Conservation (phyloP, 2,113 vertebrate species). For the Paradoxurus hermaphroditus region DNA sequence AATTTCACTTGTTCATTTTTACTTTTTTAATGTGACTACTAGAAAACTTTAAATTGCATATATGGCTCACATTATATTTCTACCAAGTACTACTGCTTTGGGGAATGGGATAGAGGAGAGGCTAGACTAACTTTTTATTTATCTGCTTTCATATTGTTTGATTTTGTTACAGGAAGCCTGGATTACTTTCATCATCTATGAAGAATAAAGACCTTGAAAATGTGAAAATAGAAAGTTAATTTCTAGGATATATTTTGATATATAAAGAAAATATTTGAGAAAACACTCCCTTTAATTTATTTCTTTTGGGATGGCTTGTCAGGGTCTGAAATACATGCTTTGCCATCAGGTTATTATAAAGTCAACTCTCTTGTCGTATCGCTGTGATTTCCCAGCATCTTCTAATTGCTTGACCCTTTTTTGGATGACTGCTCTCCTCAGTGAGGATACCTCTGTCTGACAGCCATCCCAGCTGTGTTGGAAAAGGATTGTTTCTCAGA, state of each 20-base stretch:
- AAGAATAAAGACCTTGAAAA: neutral
- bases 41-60: neutral
- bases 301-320: neutral
- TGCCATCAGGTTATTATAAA: neutral
- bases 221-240: neutral
- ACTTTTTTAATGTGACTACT: neutral
- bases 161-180: neutral
- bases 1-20: neutral
- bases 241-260: neutral
- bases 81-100: neutral
- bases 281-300: neutral
- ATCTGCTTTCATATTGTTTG: neutral
- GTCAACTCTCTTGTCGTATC: neutral
- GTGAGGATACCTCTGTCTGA: slow-evolving; percentile 14
- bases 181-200: neutral
- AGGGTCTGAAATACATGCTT: slow-evolving; percentile 13
- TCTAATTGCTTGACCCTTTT: neutral
- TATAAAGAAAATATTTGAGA: neutral
- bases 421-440: slow-evolving; percentile 11
- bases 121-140: neutral
- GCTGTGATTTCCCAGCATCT: slow-evolving; percentile 40
- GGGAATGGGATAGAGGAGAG: too few species aligned
- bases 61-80: neutral
- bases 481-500: slow-evolving; percentile 40
- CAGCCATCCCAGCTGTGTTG: slow-evolving; percentile 52